These are phyloP conservation scores for Drosophila aff. DNA, from an alignment of 1,140 invertebrate genomes.

Conservation along the genomic window DNA sequence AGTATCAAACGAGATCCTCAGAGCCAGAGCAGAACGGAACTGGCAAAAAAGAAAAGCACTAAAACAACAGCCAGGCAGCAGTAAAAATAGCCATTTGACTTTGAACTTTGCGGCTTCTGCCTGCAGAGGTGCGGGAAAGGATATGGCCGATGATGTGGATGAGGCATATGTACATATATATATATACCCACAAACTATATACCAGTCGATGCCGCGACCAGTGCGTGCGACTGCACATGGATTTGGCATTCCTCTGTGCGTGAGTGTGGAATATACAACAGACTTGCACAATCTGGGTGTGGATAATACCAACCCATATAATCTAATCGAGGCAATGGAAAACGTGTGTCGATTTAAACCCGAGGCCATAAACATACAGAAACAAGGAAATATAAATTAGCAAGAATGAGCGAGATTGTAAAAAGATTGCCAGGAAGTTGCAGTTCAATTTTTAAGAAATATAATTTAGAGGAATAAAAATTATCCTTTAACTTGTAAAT, in stretches of 20 bases:
- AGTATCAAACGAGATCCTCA: constrained; percentile 35
- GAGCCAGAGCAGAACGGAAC: constrained; percentile 30
- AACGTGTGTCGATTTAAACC: constrained; percentile 64
- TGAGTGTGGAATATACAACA: constrained; percentile 17
- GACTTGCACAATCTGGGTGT: constrained; percentile 31
- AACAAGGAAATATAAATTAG: constrained; percentile 55
- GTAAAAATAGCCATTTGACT: constrained; percentile 70
- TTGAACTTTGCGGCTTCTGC: constrained; percentile 65
- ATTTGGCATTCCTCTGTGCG: constrained; percentile 44
- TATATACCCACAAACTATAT: neutral
- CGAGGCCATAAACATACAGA: constrained; percentile 52
- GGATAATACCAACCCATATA: constrained; percentile 44
- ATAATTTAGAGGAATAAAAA: neutral
- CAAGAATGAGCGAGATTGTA: constrained; percentile 1
- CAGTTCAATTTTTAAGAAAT: neutral
- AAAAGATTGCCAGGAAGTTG: neutral
- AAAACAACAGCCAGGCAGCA: constrained; percentile 50
- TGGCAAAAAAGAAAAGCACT: constrained; percentile 22
- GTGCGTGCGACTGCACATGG: constrained; percentile 42
- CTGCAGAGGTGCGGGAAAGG: constrained; percentile 41
- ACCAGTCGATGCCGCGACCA: constrained; percentile 24
- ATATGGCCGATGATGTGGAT: constrained; percentile 33
- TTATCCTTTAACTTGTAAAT: neutral
- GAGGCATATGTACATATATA: neutral
- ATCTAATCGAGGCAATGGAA: constrained; percentile 70